These are phyloP conservation scores for Eretmocerus hayati DNA, from an alignment of 2,888 invertebrate species.

Conservation along the genomic window DNA sequence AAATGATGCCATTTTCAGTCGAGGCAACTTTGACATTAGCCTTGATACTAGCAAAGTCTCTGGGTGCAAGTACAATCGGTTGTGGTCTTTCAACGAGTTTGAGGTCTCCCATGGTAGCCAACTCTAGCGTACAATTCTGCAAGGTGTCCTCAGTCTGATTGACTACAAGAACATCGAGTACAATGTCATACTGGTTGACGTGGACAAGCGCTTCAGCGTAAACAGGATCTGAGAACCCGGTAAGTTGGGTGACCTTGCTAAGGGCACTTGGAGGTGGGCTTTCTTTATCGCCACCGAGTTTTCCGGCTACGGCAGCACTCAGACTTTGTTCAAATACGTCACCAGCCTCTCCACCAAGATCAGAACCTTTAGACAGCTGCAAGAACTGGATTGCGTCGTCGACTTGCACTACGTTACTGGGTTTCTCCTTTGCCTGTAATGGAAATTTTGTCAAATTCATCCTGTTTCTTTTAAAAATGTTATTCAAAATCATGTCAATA, in stretches of 20 bases:
- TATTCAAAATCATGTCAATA: no score
- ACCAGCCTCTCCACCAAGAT: slow-evolving; percentile 56
- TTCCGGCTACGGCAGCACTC: slow-evolving; percentile 77
- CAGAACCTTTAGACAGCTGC: slow-evolving; percentile 64
- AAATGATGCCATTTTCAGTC: slow-evolving; percentile 99
- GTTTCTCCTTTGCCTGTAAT: slow-evolving; percentile 64
- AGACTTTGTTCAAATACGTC: slow-evolving; percentile 94
- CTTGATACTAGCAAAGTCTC: slow-evolving; percentile 97
- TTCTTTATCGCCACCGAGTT: slow-evolving; percentile 47
- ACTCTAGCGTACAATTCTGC: slow-evolving; percentile 94
- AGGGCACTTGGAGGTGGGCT: slow-evolving; percentile 55
- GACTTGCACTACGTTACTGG: slow-evolving; percentile 65
- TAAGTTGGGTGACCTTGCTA: slow-evolving; percentile 87
- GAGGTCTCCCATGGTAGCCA: slow-evolving; percentile 95
- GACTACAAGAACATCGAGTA: slow-evolving; percentile 93
- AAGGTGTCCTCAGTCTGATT: slow-evolving; percentile 98
- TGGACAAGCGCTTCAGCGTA: slow-evolving; percentile 99
- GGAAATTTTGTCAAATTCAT: slow-evolving; percentile 44
- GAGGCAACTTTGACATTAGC: slow-evolving; percentile 99
- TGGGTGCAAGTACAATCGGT: slow-evolving; percentile 89
- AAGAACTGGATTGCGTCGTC: slow-evolving; percentile 81
- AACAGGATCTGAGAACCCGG: slow-evolving; percentile 98
- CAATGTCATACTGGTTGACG: slow-evolving; percentile 98
- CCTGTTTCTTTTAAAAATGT: no score
- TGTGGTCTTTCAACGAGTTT: slow-evolving; percentile 97